These are phyloP conservation scores for Empidonax traillii DNA, from an alignment of 2,113 vertebrate genomes.

Conservation along the genomic window DNA sequence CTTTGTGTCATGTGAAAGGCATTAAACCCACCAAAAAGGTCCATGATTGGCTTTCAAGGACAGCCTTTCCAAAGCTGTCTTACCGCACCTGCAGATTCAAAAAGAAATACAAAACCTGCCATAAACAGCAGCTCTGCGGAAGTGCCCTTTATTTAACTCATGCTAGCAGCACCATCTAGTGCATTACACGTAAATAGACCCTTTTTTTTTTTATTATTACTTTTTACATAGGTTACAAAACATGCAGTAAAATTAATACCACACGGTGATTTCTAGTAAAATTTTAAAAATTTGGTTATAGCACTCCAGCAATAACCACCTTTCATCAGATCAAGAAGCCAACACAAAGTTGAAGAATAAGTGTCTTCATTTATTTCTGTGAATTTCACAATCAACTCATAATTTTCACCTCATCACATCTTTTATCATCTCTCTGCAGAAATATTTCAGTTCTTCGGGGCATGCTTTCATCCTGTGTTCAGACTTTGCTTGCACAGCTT, in stretches of 20 bases:
- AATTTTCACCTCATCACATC: background rate
- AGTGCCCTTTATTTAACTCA: background rate
- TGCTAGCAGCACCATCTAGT: slow-evolving; percentile 17
- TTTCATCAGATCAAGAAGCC: background rate
- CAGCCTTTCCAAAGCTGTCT: background rate
- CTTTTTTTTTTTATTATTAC: background rate
- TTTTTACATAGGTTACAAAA: background rate
- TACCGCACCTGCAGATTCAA: background rate
- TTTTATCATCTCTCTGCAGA: background rate
- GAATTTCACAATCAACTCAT: background rate
- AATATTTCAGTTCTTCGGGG: background rate
- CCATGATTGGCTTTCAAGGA: background rate
- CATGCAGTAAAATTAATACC: background rate
- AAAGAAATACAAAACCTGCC: background rate
- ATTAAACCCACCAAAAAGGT: background rate
- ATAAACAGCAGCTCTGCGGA: accelerated
- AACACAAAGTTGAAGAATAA: background rate
- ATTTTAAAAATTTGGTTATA: background rate
- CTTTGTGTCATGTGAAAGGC: background rate
- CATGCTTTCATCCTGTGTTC: background rate
- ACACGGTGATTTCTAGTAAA: background rate
- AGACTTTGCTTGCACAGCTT: background rate
- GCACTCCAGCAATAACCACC: background rate
- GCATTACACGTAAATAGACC: background rate
- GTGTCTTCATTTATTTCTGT: background rate